Evolutionary conservation across 2,797 vertebrate species (phyloP), one percentile per base, ranked within the genome.

Genomic region (Echiichthys vipera): DNA sequence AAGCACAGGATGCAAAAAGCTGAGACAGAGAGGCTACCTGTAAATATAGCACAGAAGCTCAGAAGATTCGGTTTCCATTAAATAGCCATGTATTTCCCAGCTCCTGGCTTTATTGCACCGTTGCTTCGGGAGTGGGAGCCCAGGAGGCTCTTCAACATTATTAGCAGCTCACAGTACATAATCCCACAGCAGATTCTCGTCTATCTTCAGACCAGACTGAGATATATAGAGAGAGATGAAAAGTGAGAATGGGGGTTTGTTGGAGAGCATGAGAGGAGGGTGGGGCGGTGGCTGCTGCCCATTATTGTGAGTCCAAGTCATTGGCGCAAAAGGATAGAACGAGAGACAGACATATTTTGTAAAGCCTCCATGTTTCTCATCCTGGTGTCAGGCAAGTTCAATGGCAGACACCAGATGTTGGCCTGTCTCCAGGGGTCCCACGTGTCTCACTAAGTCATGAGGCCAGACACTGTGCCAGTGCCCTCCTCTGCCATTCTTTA

Each of bases 101-200:
- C 89, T 86, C 88, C 88, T 57, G 88, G 92, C 89, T 94, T 95
- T 95, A 95, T 95, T 95, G 95, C 92, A 84, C 90, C 86, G 94
- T 90, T 95, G 93, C 92, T 89, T 51, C 73, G 93, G 92, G 95
- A 94, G 78, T 20, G 59, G 75, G 85, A 82, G 81, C 93, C 92
- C 91, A 88, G 75, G 92, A 95, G 93, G 84, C 92, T 92, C 89
- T 92, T 90, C 91, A 90, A 90, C 92, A 90, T 94, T 95, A 95
- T 95, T 95, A 94, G 93, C 90, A 93, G 93, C 91, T 92, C 83
- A 83, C 89, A 91, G 91, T 90, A 90, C 91, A 92, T 91, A 92
- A 93, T 93, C 91, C 90, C 92, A 88, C 63, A 65, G 85, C 89
- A 90, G 90, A 86, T 87, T 85, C 89, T 84, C 73, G 74, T 85